Evolutionary conservation across 2,888 invertebrate genomes (phyloP), one percentile per base, ranked within the genome.

Genomic region (Mythimna ferrago): DNA sequence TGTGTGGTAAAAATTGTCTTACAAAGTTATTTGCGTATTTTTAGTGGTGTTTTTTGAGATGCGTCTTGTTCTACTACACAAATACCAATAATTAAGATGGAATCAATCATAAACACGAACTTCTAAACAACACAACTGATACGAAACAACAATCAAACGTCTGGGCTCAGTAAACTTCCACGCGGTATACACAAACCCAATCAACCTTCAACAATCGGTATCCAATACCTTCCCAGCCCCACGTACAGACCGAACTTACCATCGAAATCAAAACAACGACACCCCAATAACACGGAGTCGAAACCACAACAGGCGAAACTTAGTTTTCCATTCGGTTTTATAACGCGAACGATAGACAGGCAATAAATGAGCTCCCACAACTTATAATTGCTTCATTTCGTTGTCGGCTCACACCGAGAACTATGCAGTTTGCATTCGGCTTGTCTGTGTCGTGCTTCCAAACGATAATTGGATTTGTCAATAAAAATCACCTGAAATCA

Each of bases 351-450:
- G 94, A 95, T 95, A 95, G 95, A 94, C 94, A 93, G 91, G 94
- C 93, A 93, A 96, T 96, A 95, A 95, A 95, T 94, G 94, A 94
- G 92, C 91, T 93, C 92, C 92, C 91, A 76, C 90, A 95, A 96
- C 95, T 95, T 96, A 94, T 95, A 96, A 96, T 95, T 95, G 95
- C 95, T 95, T 95, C 93, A 95, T 96, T 95, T 93, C 92, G 92
- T 92, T 92, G 92, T 92, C 90, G 86, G 78, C 88, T 79, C 80
- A 80, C 83, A 78, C 79, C 88, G 87, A 88, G 86, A 90, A 89
- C 89, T 89, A 87, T 90, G 90, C 89, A 86, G 75, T 90, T 91
- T 90, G 92, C 91, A 90, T 90, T 90, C 85, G 88, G 86, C 85
- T 86, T 89, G 90, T 89, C 91, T 89, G 87, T 89, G 87, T 84